phyloP scores from a whole-genome alignment of 2,888 invertebrate species.

The Eutolmus rufibarbis region DNA sequence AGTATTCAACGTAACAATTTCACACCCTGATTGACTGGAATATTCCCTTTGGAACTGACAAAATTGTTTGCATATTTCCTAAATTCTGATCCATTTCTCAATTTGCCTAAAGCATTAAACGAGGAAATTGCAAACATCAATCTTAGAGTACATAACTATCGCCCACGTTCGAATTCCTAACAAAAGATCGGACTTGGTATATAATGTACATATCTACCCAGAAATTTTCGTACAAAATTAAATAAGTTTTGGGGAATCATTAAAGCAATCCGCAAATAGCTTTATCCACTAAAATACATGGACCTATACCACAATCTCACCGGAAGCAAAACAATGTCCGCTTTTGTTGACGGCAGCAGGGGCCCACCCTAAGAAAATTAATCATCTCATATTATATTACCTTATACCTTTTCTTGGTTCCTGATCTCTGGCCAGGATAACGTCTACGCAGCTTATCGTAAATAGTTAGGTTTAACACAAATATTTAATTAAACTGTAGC shows the following conservation, averaged over 20 bases:
- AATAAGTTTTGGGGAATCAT: not conserved
- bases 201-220: not conserved
- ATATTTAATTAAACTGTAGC: constrained; percentile 31
- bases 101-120: not conserved
- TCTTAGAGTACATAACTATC: not conserved
- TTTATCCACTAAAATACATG: not conserved
- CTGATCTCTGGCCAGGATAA: not conserved
- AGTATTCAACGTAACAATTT: not conserved
- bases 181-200: not conserved
- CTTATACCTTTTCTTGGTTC: not conserved
- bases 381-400: not conserved
- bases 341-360: not conserved
- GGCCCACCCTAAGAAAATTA: not conserved
- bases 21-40: not conserved
- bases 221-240: not conserved
- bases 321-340: not conserved
- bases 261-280: not conserved
- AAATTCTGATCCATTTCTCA: not conserved
- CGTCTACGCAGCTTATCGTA: not conserved
- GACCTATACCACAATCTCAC: not conserved
- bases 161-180: not conserved
- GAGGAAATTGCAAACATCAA: not conserved
- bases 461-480: constrained; percentile 27
- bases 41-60: not conserved
- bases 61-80: not conserved